Conservation (phyloP, 2,888 invertebrate species). For the Oscheius onirici region DNA sequence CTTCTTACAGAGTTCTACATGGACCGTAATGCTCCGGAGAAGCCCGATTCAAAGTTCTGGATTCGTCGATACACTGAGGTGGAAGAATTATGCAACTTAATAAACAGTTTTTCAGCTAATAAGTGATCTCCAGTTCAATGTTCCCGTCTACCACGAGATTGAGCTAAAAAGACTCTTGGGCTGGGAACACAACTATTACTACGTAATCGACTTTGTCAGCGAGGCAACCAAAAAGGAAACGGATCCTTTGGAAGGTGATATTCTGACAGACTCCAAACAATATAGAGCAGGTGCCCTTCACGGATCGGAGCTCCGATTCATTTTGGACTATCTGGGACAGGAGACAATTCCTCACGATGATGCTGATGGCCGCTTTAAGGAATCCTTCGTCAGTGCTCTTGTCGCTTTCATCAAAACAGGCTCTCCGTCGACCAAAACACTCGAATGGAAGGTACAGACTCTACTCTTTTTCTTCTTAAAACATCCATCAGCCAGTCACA, state of each 20-base stretch:
- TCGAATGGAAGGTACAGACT: neutral
- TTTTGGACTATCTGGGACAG: constrained; percentile 41
- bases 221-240: constrained; percentile 41
- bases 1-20: constrained; percentile 33
- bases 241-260: constrained; percentile 44
- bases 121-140: constrained; percentile 55
- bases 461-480: constrained; percentile 33
- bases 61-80: constrained; percentile 51
- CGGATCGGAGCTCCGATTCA: constrained; percentile 44
- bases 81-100: too few species aligned
- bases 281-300: constrained; percentile 39
- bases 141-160: constrained; percentile 57
- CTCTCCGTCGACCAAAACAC: constrained; percentile 7
- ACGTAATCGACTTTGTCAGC: constrained; percentile 50
- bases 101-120: constrained; percentile 34
- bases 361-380: constrained; percentile 42
- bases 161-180: constrained; percentile 46
- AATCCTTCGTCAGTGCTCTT: constrained; percentile 37
- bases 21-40: constrained; percentile 23
- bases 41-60: constrained; percentile 46
- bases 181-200: constrained; percentile 51
- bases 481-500: constrained; percentile 26
- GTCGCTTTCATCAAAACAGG: constrained; percentile 47
- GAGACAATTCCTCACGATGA: constrained; percentile 46
- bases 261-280: neutral